Evolutionary conservation across 2,113 vertebrate genomes (phyloP).

Genomic region (Heloderma charlesbogerti): DNA sequence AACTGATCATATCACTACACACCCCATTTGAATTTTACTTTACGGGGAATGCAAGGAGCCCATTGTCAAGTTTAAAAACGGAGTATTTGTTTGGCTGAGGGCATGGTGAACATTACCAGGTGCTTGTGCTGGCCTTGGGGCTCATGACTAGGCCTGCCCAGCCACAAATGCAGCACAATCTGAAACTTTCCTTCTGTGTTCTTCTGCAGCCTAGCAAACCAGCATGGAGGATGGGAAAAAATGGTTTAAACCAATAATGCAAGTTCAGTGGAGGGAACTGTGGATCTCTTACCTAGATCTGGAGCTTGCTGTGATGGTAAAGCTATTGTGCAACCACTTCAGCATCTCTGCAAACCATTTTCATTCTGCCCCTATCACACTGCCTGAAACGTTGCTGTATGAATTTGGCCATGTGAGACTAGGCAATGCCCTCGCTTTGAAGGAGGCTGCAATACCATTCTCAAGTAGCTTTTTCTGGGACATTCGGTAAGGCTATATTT

Average conservation of each 20-base stretch:
- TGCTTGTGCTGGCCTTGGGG: not conserved
- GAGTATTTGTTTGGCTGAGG: not conserved
- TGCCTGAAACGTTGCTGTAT: not conserved
- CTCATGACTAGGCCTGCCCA: not conserved
- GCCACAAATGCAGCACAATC: not conserved
- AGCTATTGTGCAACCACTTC: not conserved
- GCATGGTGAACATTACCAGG: too few species aligned
- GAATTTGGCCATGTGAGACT: too few species aligned
- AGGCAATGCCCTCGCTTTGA: too few species aligned
- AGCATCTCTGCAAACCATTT: too few species aligned
- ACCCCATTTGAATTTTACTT: not conserved
- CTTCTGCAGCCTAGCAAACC: not conserved
- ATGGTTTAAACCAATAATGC: not conserved
- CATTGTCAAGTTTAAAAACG: not conserved
- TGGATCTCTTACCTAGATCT: not conserved
- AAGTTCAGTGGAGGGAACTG: not conserved
- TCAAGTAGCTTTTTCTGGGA: not conserved
- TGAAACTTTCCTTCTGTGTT: not conserved
- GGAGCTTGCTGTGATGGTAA: not conserved
- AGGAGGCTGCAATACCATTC: not conserved
- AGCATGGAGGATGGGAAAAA: not conserved
- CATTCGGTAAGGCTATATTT: not conserved
- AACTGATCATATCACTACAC: not conserved
- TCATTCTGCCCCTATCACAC: not conserved
- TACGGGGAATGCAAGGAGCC: not conserved